Percentiles rank a stretch among this genome's conserved stretches.
Evolutionary conservation across 2,797 vertebrate genomes (phyloP).

Genomic region (Choloepus didactylus): DNA sequence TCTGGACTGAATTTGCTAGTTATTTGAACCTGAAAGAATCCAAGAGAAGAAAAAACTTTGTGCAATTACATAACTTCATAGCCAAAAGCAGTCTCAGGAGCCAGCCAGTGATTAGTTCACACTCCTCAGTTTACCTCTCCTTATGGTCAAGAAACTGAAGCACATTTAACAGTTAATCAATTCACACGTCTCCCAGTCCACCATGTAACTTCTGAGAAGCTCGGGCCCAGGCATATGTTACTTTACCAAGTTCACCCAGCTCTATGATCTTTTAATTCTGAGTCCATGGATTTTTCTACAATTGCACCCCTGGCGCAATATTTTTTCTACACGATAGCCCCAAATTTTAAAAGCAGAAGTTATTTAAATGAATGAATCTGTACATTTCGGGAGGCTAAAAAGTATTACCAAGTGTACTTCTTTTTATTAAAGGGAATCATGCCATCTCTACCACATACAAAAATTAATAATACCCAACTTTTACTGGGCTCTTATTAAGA

Average conservation of each 20-base stretch:
- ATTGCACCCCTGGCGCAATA: not conserved
- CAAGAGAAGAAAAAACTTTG: not conserved
- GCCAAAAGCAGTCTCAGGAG: not conserved
- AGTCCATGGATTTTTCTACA: not conserved
- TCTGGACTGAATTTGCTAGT: conserved; percentile 47
- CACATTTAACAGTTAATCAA: not conserved
- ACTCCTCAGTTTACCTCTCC: not conserved
- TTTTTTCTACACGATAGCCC: not conserved
- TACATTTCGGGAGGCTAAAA: not conserved
- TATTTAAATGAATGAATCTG: not conserved
- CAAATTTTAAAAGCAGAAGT: conserved; percentile 23
- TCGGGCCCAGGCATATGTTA: not conserved
- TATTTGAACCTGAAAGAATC: conserved; percentile 56
- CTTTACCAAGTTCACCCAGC: not conserved
- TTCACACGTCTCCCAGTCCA: not conserved
- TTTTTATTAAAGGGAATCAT: not conserved
- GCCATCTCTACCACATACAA: not conserved
- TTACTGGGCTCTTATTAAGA: not conserved
- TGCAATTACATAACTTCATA: not conserved
- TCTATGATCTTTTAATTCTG: not conserved
- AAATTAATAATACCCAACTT: not conserved
- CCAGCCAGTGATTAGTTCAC: not conserved
- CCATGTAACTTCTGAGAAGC: not conserved
- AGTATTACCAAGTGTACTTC: not conserved
- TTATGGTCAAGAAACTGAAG: not conserved